Evolutionary conservation across 2,888 invertebrate species (phyloP), one percentile per base, ranked within the genome.

Genomic region (Diogma glabrata): DNA sequence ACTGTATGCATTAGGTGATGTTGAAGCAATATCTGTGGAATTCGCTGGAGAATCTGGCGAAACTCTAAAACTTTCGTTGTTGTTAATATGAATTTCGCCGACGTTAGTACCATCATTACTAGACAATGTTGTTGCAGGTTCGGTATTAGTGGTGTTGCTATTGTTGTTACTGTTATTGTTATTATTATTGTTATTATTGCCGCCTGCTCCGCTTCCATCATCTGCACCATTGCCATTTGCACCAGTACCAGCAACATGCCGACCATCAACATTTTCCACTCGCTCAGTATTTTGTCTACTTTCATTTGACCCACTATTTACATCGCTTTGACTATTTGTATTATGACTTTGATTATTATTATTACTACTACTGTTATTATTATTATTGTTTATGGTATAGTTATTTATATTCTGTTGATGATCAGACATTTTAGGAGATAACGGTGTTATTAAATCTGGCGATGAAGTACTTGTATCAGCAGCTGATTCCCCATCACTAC

Each of bases 401-500:
- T 54, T 60, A 67, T 64, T 64, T 64, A 61, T 54, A 64, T 60
- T 49, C 64, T 64, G 40, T 64, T 56, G 54, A 58, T 62, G 72
- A 67, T 61, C 77, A 66, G 80, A 78, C 77, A 82, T 80, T 74
- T 82, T 82, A 69, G 88, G 88, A 67, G 89, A 89, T 70, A 84
- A 79, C 68, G 88, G 87, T 70, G 84, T 83, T 64, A 79, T 75
- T 62, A 86, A 79, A 76, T 90, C 90, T 71, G 89, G 89, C 68
- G 90, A 91, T 69, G 90, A 89, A 69, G 89, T 89, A 72, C 87
- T 89, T 70, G 90, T 89, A 75, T 91, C 91, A 70, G 89, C 89
- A 75, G 89, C 85, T 70, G 89, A 90, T 78, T 90, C 91, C 83
- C 91, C 92, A 84, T 92, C 92, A 75, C 90, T 90, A 75, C 90